Evolutionary conservation across 2,888 invertebrate species (phyloP), one percentile per base, ranked within the genome.

Genomic region (Papilio elwesi): DNA sequence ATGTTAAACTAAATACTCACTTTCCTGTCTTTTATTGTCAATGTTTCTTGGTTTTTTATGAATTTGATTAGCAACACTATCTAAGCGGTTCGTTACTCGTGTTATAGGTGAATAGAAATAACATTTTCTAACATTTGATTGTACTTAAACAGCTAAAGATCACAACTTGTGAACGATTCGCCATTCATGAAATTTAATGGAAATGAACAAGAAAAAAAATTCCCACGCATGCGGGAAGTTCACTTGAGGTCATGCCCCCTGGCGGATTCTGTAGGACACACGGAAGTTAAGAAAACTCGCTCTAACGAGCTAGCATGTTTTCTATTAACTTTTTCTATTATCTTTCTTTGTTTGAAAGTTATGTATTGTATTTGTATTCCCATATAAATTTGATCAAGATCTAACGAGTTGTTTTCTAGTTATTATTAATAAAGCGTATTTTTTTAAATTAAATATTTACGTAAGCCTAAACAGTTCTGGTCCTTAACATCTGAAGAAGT

Each of bases 131-230:
- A 82, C 87, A 89, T 87, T 85, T 85, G 87, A 85, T 85, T 86
- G 87, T 82, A 85, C 86, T 84, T 85, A 85, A 86, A 84, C 86
- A 84, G 86, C 85, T 88, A 89, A 81, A 82, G 85, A 80, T 83
- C 85, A 81, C 81, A 83, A 86, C 86, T 88, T 89, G 87, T 89
- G 87, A 78, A 83, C 85, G 84, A 81, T 57, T 77, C 84, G 87
- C 90, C 93, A 93, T 93, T 93, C 93, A 93, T 93, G 91, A 89
- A 87, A 82, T 87, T 87, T 80, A 83, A 84, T 84, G 84, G 82
- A 86, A 85, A 87, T 86, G 87, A 87, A 89, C 86, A 86, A 85
- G 79, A 81, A 77, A 83, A 85, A 82, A 81, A 79, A 74, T 75
- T 78, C 78, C 70, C 83, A 88, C 92, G 93, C 92, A 91, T 92